phyloP scores from a whole-genome alignment of 2,113 vertebrate species.

The Tretioscincus oriximinensis region DNA sequence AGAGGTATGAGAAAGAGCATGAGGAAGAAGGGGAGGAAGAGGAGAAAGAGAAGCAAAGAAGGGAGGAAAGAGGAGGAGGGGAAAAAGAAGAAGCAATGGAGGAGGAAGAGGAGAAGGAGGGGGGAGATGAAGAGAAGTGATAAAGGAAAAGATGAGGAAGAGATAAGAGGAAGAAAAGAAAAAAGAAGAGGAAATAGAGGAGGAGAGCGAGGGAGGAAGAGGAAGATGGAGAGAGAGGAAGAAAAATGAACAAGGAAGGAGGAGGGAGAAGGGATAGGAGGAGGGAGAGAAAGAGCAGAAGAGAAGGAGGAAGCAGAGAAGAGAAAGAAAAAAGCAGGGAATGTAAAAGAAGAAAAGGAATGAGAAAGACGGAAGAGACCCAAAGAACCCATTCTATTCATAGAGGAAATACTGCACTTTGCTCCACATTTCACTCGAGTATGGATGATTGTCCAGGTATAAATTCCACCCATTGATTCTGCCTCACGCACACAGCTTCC shows the following conservation, averaged over 20 bases:
- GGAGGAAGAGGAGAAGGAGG: no score
- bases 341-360: not conserved
- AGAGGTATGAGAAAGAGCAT: no score
- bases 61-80: no score
- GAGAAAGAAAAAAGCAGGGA: not conserved
- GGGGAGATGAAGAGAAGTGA: not conserved
- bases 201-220: no score
- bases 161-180: no score
- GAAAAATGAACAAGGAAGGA: no score
- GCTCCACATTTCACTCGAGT: not conserved
- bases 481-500: not conserved
- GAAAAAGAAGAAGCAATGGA: no score
- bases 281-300: not conserved
- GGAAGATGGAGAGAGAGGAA: no score
- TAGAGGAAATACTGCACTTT: not conserved
- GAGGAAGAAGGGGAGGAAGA: no score
- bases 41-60: no score
- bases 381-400: not conserved
- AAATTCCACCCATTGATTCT: not conserved
- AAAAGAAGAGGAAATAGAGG: no score
- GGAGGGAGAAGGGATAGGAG: not conserved
- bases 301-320: not conserved
- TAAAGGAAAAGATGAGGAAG: not conserved
- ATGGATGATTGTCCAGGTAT: not conserved
- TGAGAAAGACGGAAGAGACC: not conserved